Evolutionary conservation across 1,140 invertebrate species (phyloP), one percentile per base, ranked within the genome.

Genomic region (Drosophila triauraria): DNA sequence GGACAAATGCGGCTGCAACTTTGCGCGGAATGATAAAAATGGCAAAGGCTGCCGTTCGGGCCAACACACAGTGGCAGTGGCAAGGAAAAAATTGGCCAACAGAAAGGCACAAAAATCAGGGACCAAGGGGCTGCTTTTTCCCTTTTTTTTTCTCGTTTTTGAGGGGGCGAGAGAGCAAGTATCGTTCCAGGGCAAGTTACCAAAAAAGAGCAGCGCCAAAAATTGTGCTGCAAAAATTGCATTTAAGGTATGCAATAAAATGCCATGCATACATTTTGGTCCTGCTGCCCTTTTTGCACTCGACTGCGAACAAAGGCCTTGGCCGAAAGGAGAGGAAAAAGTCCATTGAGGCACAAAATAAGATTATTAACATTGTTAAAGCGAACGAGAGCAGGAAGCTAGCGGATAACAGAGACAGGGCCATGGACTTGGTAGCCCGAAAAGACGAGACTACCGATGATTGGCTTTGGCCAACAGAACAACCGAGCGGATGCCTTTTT

Each of bases 361-460:
- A 87, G 83, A 87, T 87, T 87, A 87, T 87, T 87, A 87, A 87
- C 84, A 79, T 87, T 87, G 84, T 88, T 87, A 87, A 87, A 87
- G 62, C 80, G 84, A 87, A 84, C 84, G 81, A 80, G 75, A 40
- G 58, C 51, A 75, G 71, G 79, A 82, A 76, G 81, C 59, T 23
- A 17, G 43, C 10, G 75, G 42, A 53, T 51, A 50, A 40, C 17
- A 25, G 42, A 44, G 43, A 23, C 42, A 42, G 46, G 43, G 38
- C 35, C 25, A n/a, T 44, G 12, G 25, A 60, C 13, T 47, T 32
- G 20, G 43, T 7, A 13, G n/a, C 35, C 35, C 40, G 30, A 40
- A 48, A 9, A 48, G 58, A 7, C 32, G 38, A 60, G 42, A 32
- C 53, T 32, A 12, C 59, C 35, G 72, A 58, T 86, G 71, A 86